Evolutionary conservation across 2,888 invertebrate species (phyloP).

Genomic region (Cataglyphis albicans): DNA sequence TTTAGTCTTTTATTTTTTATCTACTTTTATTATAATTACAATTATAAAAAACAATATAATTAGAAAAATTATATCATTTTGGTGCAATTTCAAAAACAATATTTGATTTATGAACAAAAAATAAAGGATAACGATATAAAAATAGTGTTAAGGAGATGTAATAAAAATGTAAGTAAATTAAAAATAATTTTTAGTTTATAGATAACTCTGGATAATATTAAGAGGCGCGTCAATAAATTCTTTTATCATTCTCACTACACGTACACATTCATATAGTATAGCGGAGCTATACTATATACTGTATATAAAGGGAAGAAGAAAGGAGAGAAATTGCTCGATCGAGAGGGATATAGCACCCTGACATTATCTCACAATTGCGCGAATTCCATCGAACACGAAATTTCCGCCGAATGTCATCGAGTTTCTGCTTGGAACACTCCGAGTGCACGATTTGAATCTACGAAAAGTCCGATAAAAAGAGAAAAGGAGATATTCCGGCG

Average conservation of each 20-base stretch:
- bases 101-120: neutral
- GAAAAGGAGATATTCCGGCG: neutral
- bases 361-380: constrained; percentile 43
- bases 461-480: constrained; percentile 22
- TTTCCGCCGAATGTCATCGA: constrained; percentile 39
- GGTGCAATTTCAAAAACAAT: neutral
- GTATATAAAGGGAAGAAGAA: neutral
- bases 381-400: constrained; percentile 41
- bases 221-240: neutral
- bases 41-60: too few relatives aligned
- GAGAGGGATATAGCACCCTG: neutral
- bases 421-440: constrained; percentile 33
- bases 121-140: neutral
- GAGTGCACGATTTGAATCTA: constrained; percentile 17
- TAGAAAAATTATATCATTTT: too few relatives aligned
- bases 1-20: neutral
- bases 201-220: neutral
- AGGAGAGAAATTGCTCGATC: constrained; percentile 34
- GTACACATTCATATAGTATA: neutral
- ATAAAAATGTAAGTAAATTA: neutral
- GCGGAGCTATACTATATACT: neutral
- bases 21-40: too few relatives aligned
- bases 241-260: constrained; percentile 4
- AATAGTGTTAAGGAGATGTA: neutral
- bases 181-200: neutral